phyloP scores from a whole-genome alignment of 2,113 vertebrate genomes.

The Callocephalon fimbriatum region DNA sequence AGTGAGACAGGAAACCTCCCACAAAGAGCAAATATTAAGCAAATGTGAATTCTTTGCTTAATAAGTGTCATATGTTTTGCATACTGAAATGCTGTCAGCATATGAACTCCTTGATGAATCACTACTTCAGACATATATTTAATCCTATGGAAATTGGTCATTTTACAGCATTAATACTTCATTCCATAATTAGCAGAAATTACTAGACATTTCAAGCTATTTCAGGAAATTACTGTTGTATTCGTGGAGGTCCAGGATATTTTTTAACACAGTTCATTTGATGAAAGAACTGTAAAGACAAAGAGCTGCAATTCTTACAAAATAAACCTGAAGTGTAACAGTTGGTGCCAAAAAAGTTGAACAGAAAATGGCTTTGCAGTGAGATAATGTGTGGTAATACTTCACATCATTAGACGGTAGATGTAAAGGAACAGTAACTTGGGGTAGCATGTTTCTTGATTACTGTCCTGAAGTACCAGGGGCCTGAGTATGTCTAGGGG shows the following conservation, averaged over 20 bases:
- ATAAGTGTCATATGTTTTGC: conserved; percentile 59
- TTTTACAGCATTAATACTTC: conserved; percentile 10
- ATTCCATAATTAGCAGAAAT: not conserved
- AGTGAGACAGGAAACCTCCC: conserved; percentile 63
- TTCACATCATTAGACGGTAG: not conserved
- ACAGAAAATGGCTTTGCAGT: not conserved
- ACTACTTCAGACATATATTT: not conserved
- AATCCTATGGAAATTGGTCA: not conserved
- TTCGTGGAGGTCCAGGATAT: not conserved
- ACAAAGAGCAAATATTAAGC: conserved; percentile 67
- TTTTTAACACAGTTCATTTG: not conserved
- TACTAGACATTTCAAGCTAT: not conserved
- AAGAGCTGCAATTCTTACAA: not conserved
- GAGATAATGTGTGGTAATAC: not conserved
- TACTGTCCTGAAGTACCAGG: not conserved
- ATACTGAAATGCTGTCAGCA: conserved; percentile 6
- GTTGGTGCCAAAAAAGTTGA: not conserved
- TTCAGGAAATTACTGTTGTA: not conserved
- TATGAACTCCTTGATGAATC: conserved; percentile 31
- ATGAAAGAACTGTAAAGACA: not conserved
- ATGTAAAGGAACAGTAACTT: not conserved
- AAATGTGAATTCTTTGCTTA: conserved; percentile 61
- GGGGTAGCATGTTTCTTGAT: not conserved
- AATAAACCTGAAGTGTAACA: not conserved
- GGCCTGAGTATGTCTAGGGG: not conserved